phyloP scores from a whole-genome alignment of 2,113 vertebrate genomes.

The Mesocricetus auratus region DNA sequence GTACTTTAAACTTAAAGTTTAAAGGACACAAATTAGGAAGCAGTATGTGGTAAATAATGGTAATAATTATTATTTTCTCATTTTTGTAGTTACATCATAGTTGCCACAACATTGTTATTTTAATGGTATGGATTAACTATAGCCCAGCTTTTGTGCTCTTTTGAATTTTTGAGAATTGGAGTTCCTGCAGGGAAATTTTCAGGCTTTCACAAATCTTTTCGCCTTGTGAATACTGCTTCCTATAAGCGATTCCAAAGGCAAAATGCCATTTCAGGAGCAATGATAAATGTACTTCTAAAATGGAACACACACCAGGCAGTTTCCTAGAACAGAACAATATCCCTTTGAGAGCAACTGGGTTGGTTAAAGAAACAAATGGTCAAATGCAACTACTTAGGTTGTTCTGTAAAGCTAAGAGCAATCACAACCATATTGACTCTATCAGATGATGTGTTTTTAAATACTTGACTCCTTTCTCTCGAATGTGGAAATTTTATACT shows the following conservation, averaged over 20 bases:
- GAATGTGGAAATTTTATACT: conserved; percentile 21
- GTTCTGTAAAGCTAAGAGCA: conserved; percentile 38
- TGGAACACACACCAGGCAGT: conserved; percentile 61
- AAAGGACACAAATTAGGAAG: not conserved
- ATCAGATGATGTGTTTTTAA: not conserved
- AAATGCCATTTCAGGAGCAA: conserved; percentile 69
- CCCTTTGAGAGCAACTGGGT: conserved; percentile 59
- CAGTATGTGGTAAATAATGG: not conserved
- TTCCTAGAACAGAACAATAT: conserved; percentile 66
- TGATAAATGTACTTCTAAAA: conserved; percentile 73
- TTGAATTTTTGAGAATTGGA: conserved; percentile 54
- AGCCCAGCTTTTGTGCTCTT: not conserved
- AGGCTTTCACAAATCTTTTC: conserved; percentile 61
- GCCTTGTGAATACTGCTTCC: conserved; percentile 60
- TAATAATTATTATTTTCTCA: not conserved
- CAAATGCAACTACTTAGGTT: conserved; percentile 46
- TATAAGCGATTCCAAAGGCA: conserved; percentile 64
- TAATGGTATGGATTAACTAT: not conserved
- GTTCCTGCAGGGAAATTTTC: conserved; percentile 52
- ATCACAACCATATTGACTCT: conserved; percentile 5
- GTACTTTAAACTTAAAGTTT: not conserved
- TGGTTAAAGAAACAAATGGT: conserved; percentile 56
- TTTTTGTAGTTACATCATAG: conserved; percentile 13
- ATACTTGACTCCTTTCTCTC: not conserved
- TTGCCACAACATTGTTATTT: not conserved